Base-by-base conservation (phyloP, 2,888 invertebrate species). In the Dilophus febrilis region DNA sequence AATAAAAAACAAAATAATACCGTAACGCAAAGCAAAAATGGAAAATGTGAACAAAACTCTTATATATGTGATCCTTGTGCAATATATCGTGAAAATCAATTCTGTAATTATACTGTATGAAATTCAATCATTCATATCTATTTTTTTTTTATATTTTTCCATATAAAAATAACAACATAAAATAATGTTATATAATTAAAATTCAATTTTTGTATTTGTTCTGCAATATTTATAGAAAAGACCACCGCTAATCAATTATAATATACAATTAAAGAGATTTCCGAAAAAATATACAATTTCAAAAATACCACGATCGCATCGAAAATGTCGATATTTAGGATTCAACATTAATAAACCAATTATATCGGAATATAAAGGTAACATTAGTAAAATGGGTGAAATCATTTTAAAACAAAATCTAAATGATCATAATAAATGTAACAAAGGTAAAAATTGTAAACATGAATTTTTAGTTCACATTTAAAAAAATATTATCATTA, bases 341-440 rank as follows among this genome's bases (percentile, higher is more conserved):
- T 14, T 29, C 1, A 46, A 45, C 16, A 42, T 48, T 1, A 58
- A 54, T 28, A 47, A 48, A 38, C 51, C 53, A 8, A 53, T 50
- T 40, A 53, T 58, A 36, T 50, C 52, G 4, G 61, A 61, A 41
- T 61, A 61, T 38, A 58, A 58, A 57, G 60, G 58, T 40, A 55
- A 57, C 3, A 57, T 60, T 12, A 57, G 56, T 33, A 55, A 54
- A 16, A 56, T 55, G 10, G 60, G 59, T 7, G 57, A 59, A 16
- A 37, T 37, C 44, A 50, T 60, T 13, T 50, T 52, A 42, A 53
- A 50, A 27, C 59, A 58, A 43, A 55, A 55, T 3, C 50, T 61
- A 38, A 59, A 61, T 33, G 51, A 59, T 40, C 61, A 61, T 35
- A 52, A 49, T 12, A 57, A 56, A 35, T 60, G 60, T 36, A 16